These are phyloP conservation scores for Maniola hyperantus DNA, from an alignment of 2,888 invertebrate species.

Conservation along the genomic window DNA sequence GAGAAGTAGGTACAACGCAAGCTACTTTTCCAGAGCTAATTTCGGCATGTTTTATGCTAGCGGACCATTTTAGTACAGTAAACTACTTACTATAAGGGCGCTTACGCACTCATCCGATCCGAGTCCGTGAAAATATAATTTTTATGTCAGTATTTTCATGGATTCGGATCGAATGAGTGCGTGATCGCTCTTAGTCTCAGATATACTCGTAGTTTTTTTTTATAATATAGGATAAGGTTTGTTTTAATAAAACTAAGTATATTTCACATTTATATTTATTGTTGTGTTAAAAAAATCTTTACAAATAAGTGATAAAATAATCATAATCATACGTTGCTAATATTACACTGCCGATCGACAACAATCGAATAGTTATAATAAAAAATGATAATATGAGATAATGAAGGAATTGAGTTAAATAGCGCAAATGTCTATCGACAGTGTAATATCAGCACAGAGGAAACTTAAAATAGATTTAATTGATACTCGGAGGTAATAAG, in stretches of 20 bases:
- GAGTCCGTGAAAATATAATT: too few relatives aligned
- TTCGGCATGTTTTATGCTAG: too few relatives aligned
- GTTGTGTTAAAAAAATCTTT: slow-evolving; percentile 82
- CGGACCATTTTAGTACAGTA: too few relatives aligned
- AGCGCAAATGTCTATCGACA: slow-evolving; percentile 40
- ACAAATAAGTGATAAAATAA: slow-evolving; percentile 81
- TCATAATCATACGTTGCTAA: slow-evolving; percentile 64
- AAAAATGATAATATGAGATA: slow-evolving; percentile 37
- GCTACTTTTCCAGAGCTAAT: too few relatives aligned
- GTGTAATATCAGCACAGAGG: slow-evolving; percentile 60
- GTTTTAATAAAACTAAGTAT: slow-evolving; percentile 58
- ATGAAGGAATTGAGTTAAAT: slow-evolving; percentile 38
- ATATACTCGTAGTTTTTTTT: background rate
- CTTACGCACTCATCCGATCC: too few relatives aligned
- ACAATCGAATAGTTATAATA: slow-evolving; percentile 42
- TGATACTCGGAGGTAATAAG: slow-evolving; percentile 83
- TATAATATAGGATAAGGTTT: background rate
- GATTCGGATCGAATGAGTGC: too few relatives aligned
- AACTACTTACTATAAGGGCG: too few relatives aligned
- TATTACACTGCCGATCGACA: slow-evolving; percentile 55
- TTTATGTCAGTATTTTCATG: too few relatives aligned
- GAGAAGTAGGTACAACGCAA: too few relatives aligned
- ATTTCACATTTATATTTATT: slow-evolving; percentile 82
- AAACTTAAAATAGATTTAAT: slow-evolving; percentile 77
- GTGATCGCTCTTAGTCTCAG: too few relatives aligned